Percentiles rank a stretch among this genome's conserved stretches.
phyloP scores from a whole-genome alignment of 2,888 invertebrate species.

The Cyaniris semiargus region DNA sequence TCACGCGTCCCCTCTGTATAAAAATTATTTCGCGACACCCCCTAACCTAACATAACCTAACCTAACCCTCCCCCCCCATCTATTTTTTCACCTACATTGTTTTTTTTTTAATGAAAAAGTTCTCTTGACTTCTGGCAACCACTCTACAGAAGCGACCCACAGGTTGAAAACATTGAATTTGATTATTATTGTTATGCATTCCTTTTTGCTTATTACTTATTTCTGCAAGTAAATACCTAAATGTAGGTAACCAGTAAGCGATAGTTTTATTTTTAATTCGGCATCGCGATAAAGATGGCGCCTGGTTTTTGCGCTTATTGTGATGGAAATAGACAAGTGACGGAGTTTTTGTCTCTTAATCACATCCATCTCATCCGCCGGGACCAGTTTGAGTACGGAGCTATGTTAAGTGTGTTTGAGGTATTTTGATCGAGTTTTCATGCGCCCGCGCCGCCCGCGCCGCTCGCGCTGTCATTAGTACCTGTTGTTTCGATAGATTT shows the following conservation, averaged over 20 bases:
- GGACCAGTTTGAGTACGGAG: slow-evolving; percentile 18
- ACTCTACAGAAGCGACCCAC: too few relatives aligned
- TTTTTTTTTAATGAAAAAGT: too few relatives aligned
- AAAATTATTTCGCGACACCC: too few relatives aligned
- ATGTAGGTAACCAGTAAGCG: not conserved
- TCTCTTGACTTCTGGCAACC: too few relatives aligned
- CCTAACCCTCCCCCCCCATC: too few relatives aligned
- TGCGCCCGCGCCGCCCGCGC: not conserved
- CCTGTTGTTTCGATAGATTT: slow-evolving; percentile 12
- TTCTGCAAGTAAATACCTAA: too few relatives aligned
- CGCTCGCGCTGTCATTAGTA: slow-evolving; percentile 4
- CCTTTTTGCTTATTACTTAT: too few relatives aligned
- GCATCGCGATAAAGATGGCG: slow-evolving; percentile 24
- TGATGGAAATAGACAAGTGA: slow-evolving; percentile 38
- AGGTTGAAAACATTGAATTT: too few relatives aligned
- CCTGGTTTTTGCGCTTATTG: slow-evolving; percentile 35
- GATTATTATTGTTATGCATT: too few relatives aligned
- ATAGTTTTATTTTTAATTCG: slow-evolving; percentile 12
- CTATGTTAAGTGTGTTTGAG: slow-evolving; percentile 16
- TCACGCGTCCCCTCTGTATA: too few relatives aligned
- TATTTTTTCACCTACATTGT: too few relatives aligned
- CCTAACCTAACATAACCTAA: too few relatives aligned
- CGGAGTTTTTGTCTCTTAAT: slow-evolving; percentile 40
- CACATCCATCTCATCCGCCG: slow-evolving; percentile 35
- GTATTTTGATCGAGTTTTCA: slow-evolving; percentile 15